Percentiles rank a stretch among this genome's conserved stretches.
Conservation (phyloP, 2,888 invertebrate genomes). For the Xanthia icteritia region DNA sequence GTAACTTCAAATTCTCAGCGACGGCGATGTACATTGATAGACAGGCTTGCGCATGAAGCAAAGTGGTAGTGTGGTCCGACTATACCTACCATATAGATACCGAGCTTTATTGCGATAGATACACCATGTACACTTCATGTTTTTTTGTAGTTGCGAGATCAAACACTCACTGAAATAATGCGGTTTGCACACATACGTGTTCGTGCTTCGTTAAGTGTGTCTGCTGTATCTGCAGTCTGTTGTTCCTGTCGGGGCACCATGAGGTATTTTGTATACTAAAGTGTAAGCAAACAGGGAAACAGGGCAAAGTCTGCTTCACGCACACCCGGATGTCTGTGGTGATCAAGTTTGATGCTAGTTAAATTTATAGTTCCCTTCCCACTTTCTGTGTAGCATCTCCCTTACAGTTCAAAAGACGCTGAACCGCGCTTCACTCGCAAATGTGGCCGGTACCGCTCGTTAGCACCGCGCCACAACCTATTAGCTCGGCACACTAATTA, state of each 20-base stretch:
- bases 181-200: neutral
- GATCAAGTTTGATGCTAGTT: neutral
- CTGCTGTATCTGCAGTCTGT: neutral
- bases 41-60: neutral
- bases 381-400: constrained; percentile 6
- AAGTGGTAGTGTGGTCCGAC: neutral
- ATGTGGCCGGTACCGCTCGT: constrained; percentile 60
- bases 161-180: neutral
- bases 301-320: neutral
- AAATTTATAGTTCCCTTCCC: neutral
- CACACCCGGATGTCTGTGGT: neutral
- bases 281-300: neutral
- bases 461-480: constrained; percentile 60
- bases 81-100: neutral
- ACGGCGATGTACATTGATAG: neutral
- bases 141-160: neutral
- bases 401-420: constrained; percentile 62
- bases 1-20: neutral
- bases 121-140: neutral
- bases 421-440: constrained; percentile 62
- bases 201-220: neutral
- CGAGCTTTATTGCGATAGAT: neutral
- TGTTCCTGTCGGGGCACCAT: neutral
- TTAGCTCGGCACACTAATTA: constrained; percentile 57
- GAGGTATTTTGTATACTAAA: neutral